phyloP scores from a whole-genome alignment of 1,140 invertebrate genomes.

The Ceratoteleas bidentatus region DNA sequence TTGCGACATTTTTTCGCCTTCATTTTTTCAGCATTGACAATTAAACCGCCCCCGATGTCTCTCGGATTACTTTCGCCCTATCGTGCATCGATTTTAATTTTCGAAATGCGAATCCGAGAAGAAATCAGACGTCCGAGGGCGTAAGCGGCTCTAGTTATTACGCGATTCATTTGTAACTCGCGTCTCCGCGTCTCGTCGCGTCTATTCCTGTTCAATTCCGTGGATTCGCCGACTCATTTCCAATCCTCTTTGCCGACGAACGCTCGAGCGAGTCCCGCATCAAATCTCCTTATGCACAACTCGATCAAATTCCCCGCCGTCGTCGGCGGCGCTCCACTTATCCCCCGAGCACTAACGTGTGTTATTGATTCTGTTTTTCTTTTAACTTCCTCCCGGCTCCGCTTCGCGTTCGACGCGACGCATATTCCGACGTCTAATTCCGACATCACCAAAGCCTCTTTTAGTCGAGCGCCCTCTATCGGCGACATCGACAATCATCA shows the following conservation, averaged over 20 bases:
- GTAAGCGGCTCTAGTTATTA: slow-evolving; percentile 73
- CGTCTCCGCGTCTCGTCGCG: slow-evolving; percentile 53
- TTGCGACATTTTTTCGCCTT: too few relatives aligned
- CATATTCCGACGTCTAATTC: slow-evolving; percentile 54
- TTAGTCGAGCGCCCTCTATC: too few relatives aligned
- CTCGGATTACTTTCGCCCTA: too few relatives aligned
- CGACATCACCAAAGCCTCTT: slow-evolving; percentile 25
- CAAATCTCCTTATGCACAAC: slow-evolving; percentile 77
- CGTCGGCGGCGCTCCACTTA: slow-evolving; percentile 44
- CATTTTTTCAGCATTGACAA: too few relatives aligned
- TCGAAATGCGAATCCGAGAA: background rate
- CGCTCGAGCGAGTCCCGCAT: slow-evolving; percentile 71
- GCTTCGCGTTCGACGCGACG: slow-evolving; percentile 30
- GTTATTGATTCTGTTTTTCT: slow-evolving; percentile 66
- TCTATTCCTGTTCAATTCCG: slow-evolving; percentile 66
- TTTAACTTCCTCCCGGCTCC: slow-evolving; percentile 47
- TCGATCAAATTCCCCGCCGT: slow-evolving; percentile 72
- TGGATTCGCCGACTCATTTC: slow-evolving; percentile 68
- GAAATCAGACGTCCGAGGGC: slow-evolving; percentile 61
- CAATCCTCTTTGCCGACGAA: slow-evolving; percentile 78
- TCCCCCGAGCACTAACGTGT: slow-evolving; percentile 50
- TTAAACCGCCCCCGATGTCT: too few relatives aligned
- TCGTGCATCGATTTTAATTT: too few relatives aligned
- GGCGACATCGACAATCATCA: too few relatives aligned
- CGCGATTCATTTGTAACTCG: slow-evolving; percentile 75